Conservation (phyloP, 64 coral and sea anemone species). For the Montipora efflorescens region DNA sequence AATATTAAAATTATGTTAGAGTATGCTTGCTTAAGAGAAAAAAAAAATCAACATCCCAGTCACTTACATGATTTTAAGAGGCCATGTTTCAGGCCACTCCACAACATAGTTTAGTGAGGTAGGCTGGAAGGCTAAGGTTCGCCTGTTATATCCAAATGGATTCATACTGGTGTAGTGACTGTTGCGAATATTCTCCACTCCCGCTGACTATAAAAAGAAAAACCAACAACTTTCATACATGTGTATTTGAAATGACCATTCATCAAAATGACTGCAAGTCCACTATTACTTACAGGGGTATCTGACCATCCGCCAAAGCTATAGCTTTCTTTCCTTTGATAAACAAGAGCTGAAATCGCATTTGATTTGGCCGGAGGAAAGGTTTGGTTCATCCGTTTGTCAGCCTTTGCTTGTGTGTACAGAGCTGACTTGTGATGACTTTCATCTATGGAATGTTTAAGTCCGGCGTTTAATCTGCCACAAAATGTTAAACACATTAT, state of each 20-base stretch:
- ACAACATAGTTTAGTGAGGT: slow-evolving; percentile 86
- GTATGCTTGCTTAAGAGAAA: too few species aligned
- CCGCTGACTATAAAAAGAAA: slow-evolving; percentile 32
- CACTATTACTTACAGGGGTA: slow-evolving; percentile 39
- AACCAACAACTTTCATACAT: neutral
- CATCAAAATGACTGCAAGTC: neutral
- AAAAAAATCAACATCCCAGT: neutral
- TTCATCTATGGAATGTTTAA: neutral
- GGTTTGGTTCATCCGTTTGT: slow-evolving; percentile 23
- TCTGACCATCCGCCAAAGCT: slow-evolving; percentile 28
- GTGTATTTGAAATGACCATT: neutral
- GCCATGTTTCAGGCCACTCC: slow-evolving; percentile 96
- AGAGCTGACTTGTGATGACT: slow-evolving; percentile 7
- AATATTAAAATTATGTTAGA: too few species aligned
- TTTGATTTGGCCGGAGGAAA: slow-evolving; percentile 11
- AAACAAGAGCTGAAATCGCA: neutral
- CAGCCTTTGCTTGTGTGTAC: slow-evolving; percentile 16
- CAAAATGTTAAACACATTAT: neutral
- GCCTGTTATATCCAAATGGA: slow-evolving; percentile 90
- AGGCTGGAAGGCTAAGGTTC: slow-evolving; percentile 73
- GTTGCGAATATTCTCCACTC: slow-evolving; percentile 39
- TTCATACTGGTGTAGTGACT: slow-evolving; percentile 73
- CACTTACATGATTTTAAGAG: slow-evolving; percentile 90
- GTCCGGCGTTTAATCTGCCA: slow-evolving; percentile 41
- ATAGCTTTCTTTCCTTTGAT: slow-evolving; percentile 25